Conservation (phyloP, 2,888 invertebrate species). For the Lordiphosa fenestrarum region DNA sequence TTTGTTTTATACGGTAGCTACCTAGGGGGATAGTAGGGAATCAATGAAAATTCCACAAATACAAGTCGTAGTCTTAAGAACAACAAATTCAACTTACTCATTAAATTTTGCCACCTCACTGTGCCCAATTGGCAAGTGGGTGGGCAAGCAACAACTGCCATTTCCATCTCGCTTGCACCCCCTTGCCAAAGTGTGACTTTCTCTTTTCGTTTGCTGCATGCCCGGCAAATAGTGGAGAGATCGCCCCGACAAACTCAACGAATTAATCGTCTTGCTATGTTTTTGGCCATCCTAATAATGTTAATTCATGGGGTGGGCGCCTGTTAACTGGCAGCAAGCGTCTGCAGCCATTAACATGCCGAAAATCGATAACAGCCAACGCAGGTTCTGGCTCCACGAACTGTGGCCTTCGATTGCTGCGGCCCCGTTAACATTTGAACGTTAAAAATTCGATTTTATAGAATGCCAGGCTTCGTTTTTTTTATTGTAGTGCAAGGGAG, state of each 20-base stretch:
- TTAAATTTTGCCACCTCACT: too few species aligned
- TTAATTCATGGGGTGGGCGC: constrained; percentile 73
- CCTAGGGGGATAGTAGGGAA: too few species aligned
- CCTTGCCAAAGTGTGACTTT: not conserved
- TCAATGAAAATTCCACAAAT: too few species aligned
- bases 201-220: constrained; percentile 8
- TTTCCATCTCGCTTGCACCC: constrained; percentile 38
- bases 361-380: constrained; percentile 44
- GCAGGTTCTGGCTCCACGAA: not conserved
- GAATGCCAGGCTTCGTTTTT: constrained; percentile 56
- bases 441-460: constrained; percentile 78
- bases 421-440: constrained; percentile 74
- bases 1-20: too few species aligned
- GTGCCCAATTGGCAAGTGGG: constrained; percentile 43
- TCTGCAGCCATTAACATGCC: constrained; percentile 59
- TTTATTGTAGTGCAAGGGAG: constrained; percentile 4
- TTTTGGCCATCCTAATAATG: constrained; percentile 76
- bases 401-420: constrained; percentile 47
- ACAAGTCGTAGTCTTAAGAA: too few species aligned
- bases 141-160: constrained; percentile 2
- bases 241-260: constrained; percentile 9
- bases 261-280: constrained; percentile 73
- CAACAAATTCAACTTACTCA: too few species aligned
- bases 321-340: constrained; percentile 64
- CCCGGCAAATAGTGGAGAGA: constrained; percentile 5